A percentile compares a stretch with the other conserved stretches of the same genome.
phyloP scores from a whole-genome alignment of 2,113 vertebrate genomes.

The Mungos mungo region DNA sequence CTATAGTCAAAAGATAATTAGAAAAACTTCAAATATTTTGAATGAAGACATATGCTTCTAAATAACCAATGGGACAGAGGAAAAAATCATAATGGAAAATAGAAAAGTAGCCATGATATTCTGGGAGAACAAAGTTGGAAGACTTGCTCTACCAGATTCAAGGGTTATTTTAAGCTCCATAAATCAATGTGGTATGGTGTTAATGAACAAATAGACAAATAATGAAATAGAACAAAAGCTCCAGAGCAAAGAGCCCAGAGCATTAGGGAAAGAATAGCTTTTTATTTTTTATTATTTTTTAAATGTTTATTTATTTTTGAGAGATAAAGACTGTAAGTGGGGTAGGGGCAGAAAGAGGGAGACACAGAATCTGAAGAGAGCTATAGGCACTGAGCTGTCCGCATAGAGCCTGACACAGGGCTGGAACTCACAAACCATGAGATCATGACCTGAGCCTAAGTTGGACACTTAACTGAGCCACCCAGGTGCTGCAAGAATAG shows the following conservation, averaged over 20 bases:
- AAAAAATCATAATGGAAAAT: background rate
- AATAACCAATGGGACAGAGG: background rate
- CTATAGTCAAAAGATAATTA: background rate
- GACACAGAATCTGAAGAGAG: too few relatives aligned
- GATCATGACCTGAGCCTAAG: too few relatives aligned
- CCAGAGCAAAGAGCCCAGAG: background rate
- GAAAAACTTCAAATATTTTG: background rate
- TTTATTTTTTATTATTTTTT: too few relatives aligned
- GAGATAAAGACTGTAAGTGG: too few relatives aligned
- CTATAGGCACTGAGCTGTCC: too few relatives aligned
- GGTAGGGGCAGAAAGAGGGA: too few relatives aligned
- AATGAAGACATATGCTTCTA: background rate
- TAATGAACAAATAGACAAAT: background rate
- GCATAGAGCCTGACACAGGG: too few relatives aligned
- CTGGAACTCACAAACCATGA: too few relatives aligned
- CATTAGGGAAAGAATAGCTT: background rate
- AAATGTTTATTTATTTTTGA: too few relatives aligned
- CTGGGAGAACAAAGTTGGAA: background rate
- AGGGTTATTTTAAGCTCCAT: conserved; percentile 1
- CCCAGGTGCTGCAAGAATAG: too few relatives aligned
- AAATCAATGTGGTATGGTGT: background rate
- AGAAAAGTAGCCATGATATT: background rate
- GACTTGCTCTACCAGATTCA: background rate
- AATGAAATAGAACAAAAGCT: background rate
- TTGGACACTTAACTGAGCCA: too few relatives aligned